These are phyloP conservation scores for Opisthograptis luteolata DNA, from an alignment of 2,888 invertebrate species.

Conservation along the genomic window DNA sequence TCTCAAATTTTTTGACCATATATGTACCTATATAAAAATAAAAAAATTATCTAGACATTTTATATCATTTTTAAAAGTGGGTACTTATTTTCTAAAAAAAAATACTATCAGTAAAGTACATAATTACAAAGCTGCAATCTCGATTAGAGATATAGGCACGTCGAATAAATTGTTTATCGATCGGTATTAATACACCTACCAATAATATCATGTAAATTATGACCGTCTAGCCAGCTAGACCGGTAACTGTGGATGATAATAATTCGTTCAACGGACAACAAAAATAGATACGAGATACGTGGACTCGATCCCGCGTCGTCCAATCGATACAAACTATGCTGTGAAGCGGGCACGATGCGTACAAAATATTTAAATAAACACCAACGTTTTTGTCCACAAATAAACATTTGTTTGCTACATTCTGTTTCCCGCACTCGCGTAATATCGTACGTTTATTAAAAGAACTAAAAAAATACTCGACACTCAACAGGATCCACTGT, in stretches of 20 bases:
- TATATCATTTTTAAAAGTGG: too few relatives aligned
- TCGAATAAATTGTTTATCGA: slow-evolving; percentile 6
- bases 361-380: slow-evolving; percentile 53
- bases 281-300: slow-evolving; percentile 59
- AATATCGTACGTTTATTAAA: slow-evolving; percentile 32
- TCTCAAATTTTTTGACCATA: too few relatives aligned
- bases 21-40: too few relatives aligned
- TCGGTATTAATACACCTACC: neutral
- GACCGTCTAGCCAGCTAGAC: slow-evolving; percentile 27
- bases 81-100: neutral
- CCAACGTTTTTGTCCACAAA: slow-evolving; percentile 33
- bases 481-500: too few relatives aligned
- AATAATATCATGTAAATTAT: slow-evolving; percentile 16
- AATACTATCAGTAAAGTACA: neutral
- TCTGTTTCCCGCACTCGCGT: slow-evolving; percentile 29
- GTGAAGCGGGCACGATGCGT: slow-evolving; percentile 44
- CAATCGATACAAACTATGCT: slow-evolving; percentile 72
- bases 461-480: too few relatives aligned
- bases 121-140: neutral
- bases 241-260: slow-evolving; percentile 47
- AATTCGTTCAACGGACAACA: slow-evolving; percentile 55
- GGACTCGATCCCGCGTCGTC: slow-evolving; percentile 49
- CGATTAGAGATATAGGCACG: slow-evolving; percentile 5
- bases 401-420: slow-evolving; percentile 33
- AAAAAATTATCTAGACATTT: too few relatives aligned